A percentile compares a stretch with the other conserved stretches of the same genome.
These are phyloP conservation scores for Beris morrisii DNA, from an alignment of 2,888 invertebrate genomes.

Conservation along the genomic window DNA sequence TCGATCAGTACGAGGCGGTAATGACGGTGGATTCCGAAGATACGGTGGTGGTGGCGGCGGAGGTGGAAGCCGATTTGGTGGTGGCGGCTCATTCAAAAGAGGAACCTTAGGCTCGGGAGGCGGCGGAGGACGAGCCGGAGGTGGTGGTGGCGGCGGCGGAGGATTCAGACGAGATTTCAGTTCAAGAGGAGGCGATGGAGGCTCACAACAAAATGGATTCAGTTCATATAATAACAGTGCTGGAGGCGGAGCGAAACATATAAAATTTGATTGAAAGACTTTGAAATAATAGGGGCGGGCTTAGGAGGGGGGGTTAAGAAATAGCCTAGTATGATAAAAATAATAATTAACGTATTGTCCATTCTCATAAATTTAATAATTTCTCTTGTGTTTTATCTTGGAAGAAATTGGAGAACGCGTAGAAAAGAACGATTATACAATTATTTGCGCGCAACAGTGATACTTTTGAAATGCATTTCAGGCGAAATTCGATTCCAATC, in stretches of 20 bases:
- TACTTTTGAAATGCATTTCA: too few relatives aligned
- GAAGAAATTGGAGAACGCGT: too few relatives aligned
- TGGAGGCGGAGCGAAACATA: background rate
- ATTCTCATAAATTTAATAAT: too few relatives aligned
- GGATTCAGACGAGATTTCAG: background rate
- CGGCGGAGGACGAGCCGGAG: conserved; percentile 35
- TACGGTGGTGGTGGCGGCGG: conserved; percentile 45
- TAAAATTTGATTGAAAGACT: background rate
- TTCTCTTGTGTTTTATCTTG: too few relatives aligned
- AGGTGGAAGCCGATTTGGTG: conserved; percentile 33
- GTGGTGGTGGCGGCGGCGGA: conserved; percentile 34
- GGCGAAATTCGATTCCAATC: too few relatives aligned
- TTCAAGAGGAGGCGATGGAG: background rate
- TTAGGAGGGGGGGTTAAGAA: too few relatives aligned
- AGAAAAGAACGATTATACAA: too few relatives aligned
- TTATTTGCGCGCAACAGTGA: too few relatives aligned
- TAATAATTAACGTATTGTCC: too few relatives aligned
- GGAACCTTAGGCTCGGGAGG: conserved; percentile 37
- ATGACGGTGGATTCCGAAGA: conserved; percentile 39
- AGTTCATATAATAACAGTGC: background rate
- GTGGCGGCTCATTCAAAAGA: conserved; percentile 42
- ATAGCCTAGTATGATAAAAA: too few relatives aligned
- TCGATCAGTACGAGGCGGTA: conserved; percentile 56
- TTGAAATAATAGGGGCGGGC: too few relatives aligned
- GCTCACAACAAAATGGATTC: background rate